Evolutionary conservation across 2,888 invertebrate species (phyloP).

Genomic region (Aleiodes alternator): DNA sequence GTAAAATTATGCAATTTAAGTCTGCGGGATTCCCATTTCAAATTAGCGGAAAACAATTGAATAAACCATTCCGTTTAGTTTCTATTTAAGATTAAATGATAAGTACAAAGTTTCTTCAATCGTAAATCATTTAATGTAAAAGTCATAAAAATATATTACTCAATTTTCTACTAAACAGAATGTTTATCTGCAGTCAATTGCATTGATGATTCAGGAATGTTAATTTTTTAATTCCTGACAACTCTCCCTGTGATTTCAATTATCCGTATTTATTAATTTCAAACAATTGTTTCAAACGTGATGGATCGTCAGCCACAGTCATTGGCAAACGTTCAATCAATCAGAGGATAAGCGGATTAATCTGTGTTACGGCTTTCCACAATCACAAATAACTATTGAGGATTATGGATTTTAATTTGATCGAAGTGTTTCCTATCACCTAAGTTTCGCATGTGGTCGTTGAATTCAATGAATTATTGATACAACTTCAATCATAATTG

Average conservation of each 20-base stretch:
- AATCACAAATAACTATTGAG: slow-evolving; percentile 62
- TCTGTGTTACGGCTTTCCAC: slow-evolving; percentile 61
- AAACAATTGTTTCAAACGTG: slow-evolving; percentile 54
- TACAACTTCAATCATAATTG: background rate
- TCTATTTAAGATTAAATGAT: too few relatives aligned
- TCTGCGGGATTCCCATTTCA: too few relatives aligned
- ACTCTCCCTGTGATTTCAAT: slow-evolving; percentile 1
- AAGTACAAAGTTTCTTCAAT: too few relatives aligned
- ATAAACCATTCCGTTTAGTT: too few relatives aligned
- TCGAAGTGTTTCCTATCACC: slow-evolving; percentile 61
- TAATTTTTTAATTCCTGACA: background rate
- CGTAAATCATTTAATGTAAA: too few relatives aligned
- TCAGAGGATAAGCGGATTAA: slow-evolving; percentile 69
- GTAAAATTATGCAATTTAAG: background rate
- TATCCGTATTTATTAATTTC: slow-evolving; percentile 28
- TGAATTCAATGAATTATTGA: slow-evolving; percentile 51
- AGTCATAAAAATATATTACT: too few relatives aligned
- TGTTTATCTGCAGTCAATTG: too few relatives aligned
- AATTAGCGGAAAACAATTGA: too few relatives aligned
- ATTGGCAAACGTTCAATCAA: slow-evolving; percentile 63
- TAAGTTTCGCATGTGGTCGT: slow-evolving; percentile 22
- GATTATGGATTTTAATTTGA: slow-evolving; percentile 66
- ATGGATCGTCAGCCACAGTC: slow-evolving; percentile 63
- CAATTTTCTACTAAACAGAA: too few relatives aligned
- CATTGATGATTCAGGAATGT: background rate